phyloP scores from a whole-genome alignment of 2,113 vertebrate genomes.

The Microcebus ravelobensis region DNA sequence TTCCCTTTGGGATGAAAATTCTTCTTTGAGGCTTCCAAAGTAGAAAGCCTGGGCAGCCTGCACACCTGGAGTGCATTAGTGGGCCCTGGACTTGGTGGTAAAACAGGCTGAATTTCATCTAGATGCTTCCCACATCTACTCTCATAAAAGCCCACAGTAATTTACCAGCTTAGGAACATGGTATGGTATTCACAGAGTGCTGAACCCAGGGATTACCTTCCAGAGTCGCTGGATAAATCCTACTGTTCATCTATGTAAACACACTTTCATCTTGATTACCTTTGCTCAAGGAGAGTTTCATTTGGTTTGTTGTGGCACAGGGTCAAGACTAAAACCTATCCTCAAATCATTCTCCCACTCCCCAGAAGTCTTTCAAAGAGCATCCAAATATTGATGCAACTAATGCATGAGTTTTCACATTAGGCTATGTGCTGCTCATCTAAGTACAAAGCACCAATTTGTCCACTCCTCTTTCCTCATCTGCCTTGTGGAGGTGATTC shows the following conservation, averaged over 20 bases:
- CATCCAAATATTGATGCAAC: background rate
- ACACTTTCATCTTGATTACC: constrained; percentile 71
- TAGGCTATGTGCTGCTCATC: background rate
- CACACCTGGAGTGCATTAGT: constrained; percentile 79
- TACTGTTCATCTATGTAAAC: constrained; percentile 69
- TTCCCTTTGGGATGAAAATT: constrained; percentile 73
- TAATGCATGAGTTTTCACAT: background rate
- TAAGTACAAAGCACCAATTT: background rate
- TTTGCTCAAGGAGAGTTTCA: constrained; percentile 51
- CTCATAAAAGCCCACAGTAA: constrained; percentile 66
- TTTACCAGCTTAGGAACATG: constrained; percentile 63
- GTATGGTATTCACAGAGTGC: constrained; percentile 59
- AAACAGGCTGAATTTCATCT: constrained; percentile 74
- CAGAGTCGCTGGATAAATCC: constrained; percentile 67
- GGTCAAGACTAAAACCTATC: constrained; percentile 56
- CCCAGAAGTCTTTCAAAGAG: constrained; percentile 12
- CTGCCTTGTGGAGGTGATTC: background rate
- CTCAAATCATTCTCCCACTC: constrained; percentile 31
- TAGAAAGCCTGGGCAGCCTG: constrained; percentile 56
- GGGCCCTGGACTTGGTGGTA: constrained; percentile 63
- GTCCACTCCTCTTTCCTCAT: background rate
- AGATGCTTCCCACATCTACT: constrained; percentile 62
- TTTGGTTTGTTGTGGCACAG: constrained; percentile 56
- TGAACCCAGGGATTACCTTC: constrained; percentile 72
- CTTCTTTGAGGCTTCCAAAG: constrained; percentile 70